phyloP scores from a whole-genome alignment of 2,888 invertebrate species.

The Ochlodes sylvanus region DNA sequence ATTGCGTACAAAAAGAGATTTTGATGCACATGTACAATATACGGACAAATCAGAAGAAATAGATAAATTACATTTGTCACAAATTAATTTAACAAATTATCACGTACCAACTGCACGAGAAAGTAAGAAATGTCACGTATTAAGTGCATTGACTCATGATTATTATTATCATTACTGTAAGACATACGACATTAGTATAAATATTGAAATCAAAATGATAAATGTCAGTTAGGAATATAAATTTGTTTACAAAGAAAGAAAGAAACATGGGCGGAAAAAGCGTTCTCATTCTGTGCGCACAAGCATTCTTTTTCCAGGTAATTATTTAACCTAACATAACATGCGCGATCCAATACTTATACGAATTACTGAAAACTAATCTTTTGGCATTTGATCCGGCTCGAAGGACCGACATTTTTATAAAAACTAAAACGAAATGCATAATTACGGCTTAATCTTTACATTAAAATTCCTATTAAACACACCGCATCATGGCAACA shows the following conservation, averaged over 20 bases:
- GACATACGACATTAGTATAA: neutral
- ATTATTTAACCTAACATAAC: neutral
- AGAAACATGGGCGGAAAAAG: conserved; percentile 51
- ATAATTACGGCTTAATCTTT: no score
- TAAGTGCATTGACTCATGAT: neutral
- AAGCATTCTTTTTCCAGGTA: conserved; percentile 44
- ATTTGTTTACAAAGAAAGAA: neutral
- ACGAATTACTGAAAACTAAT: no score
- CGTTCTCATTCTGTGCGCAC: conserved; percentile 47
- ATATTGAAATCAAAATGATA: neutral
- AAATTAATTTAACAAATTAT: neutral
- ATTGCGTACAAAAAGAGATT: no score
- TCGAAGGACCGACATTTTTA: no score
- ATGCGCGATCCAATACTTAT: no score
- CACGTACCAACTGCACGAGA: neutral
- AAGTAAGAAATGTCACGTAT: neutral
- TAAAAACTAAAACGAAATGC: no score
- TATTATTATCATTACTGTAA: neutral
- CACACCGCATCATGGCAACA: no score
- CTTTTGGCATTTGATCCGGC: no score
- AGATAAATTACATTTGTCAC: neutral
- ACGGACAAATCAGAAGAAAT: neutral
- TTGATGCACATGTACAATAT: neutral
- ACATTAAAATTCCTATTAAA: no score
- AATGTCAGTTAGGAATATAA: neutral